These are phyloP conservation scores for Furcifer pardalis DNA, from an alignment of 2,797 vertebrate genomes.

Conservation along the genomic window DNA sequence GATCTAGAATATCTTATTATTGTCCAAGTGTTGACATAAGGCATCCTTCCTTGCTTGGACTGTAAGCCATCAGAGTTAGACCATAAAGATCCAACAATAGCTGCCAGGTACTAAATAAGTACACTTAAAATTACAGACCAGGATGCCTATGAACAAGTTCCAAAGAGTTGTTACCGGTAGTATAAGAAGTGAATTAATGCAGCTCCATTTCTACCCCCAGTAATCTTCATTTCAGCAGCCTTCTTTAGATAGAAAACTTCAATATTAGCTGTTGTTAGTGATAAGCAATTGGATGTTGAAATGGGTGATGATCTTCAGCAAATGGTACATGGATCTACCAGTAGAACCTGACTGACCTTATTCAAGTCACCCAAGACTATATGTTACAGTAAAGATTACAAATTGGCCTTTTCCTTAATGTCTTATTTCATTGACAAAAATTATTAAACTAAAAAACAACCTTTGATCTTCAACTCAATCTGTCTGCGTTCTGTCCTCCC, in stretches of 20 bases:
- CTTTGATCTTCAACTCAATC: conserved; percentile 70
- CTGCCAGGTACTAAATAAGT: too few relatives aligned
- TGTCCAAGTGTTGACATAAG: too few relatives aligned
- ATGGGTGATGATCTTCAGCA: not conserved
- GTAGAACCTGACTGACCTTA: not conserved
- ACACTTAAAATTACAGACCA: not conserved
- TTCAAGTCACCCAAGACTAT: not conserved
- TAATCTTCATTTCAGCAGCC: not conserved
- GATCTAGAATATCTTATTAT: too few relatives aligned
- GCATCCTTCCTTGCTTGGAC: too few relatives aligned
- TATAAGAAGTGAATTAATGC: not conserved
- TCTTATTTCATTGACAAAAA: not conserved
- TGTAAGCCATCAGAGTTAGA: too few relatives aligned
- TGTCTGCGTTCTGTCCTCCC: conserved; percentile 42
- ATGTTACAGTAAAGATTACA: not conserved
- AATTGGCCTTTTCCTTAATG: not conserved
- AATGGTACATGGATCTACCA: not conserved
- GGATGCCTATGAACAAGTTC: not conserved
- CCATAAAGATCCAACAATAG: too few relatives aligned
- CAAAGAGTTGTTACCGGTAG: not conserved
- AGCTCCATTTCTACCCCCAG: not conserved
- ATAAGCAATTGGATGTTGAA: not conserved
- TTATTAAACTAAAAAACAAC: conserved; percentile 40
- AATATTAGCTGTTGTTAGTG: not conserved
- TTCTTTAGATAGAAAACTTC: not conserved